These are phyloP conservation scores for Okapia johnstoni DNA, from an alignment of 2,113 vertebrate genomes.

Conservation along the genomic window DNA sequence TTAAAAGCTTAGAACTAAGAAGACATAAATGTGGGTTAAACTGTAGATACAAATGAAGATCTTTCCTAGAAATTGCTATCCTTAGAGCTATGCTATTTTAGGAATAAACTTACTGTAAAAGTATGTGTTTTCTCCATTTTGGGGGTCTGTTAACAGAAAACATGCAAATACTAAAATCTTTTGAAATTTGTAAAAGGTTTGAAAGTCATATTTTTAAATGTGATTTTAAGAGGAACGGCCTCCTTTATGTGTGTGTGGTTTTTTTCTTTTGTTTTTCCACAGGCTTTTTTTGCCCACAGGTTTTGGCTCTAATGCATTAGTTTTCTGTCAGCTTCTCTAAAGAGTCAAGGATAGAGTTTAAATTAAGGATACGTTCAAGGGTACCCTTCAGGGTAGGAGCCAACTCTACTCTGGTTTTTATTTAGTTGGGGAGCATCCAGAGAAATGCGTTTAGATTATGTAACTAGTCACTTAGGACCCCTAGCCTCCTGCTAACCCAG, in stretches of 20 bases:
- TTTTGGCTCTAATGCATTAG: constrained; percentile 1
- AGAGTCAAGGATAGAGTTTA: constrained; percentile 6
- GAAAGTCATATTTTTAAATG: background rate
- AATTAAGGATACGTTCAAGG: constrained; percentile 26
- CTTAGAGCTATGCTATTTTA: background rate
- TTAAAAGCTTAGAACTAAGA: background rate
- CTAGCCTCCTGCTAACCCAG: background rate
- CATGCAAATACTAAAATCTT: background rate
- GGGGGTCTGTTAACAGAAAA: background rate
- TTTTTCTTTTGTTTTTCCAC: background rate
- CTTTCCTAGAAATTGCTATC: background rate
- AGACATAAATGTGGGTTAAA: background rate
- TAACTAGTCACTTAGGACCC: background rate
- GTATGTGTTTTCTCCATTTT: background rate
- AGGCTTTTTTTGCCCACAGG: background rate
- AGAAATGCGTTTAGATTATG: background rate
- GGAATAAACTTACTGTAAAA: background rate
- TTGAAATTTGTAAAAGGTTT: constrained; percentile 32
- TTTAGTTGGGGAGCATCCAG: background rate
- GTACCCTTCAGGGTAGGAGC: background rate
- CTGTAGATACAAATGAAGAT: background rate
- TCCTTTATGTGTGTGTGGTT: background rate
- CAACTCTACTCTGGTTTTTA: constrained; percentile 21
- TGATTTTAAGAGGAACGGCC: background rate
- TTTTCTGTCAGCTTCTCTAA: constrained; percentile 28